Conservation (phyloP, 2,113 vertebrate species). For the Alligator sinensis region DNA sequence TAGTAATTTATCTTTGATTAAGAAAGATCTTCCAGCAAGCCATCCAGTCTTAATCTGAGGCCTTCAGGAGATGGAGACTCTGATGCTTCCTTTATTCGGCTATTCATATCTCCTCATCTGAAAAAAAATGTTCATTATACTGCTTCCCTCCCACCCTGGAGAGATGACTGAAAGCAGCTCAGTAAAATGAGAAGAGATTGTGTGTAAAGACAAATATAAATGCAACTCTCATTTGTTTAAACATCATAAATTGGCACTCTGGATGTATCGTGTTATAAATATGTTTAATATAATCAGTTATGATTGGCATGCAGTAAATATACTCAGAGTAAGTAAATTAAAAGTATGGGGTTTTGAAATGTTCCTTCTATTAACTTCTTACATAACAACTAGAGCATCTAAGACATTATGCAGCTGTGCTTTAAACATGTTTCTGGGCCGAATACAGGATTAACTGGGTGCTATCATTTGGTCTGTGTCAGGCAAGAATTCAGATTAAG, state of each 20-base stretch:
- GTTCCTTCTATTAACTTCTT: not conserved
- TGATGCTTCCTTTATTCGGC: not conserved
- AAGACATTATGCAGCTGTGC: not conserved
- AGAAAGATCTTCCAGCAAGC: too few species aligned
- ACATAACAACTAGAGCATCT: not conserved
- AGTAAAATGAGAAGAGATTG: not conserved
- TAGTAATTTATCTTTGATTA: too few species aligned
- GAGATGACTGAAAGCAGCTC: not conserved
- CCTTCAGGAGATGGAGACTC: not conserved
- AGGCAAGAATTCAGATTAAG: too few species aligned
- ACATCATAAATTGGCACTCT: not conserved
- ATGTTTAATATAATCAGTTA: not conserved
- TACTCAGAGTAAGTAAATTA: too few species aligned
- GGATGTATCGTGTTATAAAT: not conserved
- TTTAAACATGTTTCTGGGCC: not conserved
- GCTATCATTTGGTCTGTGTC: too few species aligned
- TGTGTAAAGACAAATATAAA: too few species aligned
- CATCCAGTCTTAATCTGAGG: not conserved
- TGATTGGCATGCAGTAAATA: not conserved
- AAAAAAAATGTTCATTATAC: not conserved
- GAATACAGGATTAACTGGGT: not conserved
- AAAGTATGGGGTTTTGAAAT: not conserved
- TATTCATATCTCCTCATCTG: not conserved
- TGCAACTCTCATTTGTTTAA: not conserved
- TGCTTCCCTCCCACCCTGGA: not conserved